Conservation (phyloP, 2,888 invertebrate species). For the Diachrysia chrysitis region DNA sequence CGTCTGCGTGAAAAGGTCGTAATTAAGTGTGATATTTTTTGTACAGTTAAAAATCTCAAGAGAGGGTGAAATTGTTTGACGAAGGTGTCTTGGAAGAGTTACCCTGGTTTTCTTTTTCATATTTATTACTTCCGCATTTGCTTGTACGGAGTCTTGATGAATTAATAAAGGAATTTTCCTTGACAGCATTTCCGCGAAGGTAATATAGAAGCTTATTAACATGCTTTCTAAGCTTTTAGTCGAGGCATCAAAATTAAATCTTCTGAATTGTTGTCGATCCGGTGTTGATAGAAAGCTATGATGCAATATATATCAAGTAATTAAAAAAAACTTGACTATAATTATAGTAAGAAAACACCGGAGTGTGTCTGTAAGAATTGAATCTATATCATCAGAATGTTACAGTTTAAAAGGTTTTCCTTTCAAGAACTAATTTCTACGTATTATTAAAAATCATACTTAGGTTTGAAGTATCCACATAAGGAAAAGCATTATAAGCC, state of each 20-base stretch:
- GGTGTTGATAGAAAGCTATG: background rate
- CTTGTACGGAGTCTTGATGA: slow-evolving; percentile 42
- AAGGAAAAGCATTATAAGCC: no score
- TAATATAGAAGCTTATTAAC: slow-evolving; percentile 48
- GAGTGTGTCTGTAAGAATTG: no score
- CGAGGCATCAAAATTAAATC: slow-evolving; percentile 35
- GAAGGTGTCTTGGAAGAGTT: slow-evolving; percentile 43
- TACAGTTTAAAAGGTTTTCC: no score
- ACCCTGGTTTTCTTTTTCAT: slow-evolving; percentile 28
- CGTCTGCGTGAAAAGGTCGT: slow-evolving; percentile 52
- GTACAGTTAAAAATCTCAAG: slow-evolving; percentile 56
- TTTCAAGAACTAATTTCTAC: no score
- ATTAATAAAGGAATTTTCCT: slow-evolving; percentile 50
- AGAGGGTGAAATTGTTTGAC: slow-evolving; percentile 50
- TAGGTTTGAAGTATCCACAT: no score
- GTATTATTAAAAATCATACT: no score
- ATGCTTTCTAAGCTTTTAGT: slow-evolving; percentile 46
- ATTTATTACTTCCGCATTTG: slow-evolving; percentile 37
- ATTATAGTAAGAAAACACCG: no score
- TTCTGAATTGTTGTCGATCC: slow-evolving; percentile 8
- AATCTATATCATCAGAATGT: background rate
- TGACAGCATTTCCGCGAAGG: slow-evolving; percentile 43
- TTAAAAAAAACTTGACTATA: no score
- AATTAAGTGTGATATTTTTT: slow-evolving; percentile 61
- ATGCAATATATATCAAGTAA: background rate